Percentiles rank a stretch among this genome's conserved stretches.
phyloP scores from a whole-genome alignment of 92 coral and sea anemone species.

The Epizoanthus stellaris region DNA sequence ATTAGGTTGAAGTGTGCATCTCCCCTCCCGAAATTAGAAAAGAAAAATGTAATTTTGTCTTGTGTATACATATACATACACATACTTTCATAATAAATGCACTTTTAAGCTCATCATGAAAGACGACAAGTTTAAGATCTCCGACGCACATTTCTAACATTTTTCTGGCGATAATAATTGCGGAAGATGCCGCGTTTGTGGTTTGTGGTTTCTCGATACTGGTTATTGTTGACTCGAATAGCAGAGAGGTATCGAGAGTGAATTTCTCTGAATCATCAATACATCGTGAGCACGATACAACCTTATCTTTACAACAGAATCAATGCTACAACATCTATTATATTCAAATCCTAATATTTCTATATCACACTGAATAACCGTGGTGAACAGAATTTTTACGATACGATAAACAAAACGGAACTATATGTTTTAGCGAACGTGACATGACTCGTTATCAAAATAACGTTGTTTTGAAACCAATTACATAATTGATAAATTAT shows the following conservation, averaged over 20 bases:
- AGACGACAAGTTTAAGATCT: conserved; percentile 1
- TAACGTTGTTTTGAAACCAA: neutral
- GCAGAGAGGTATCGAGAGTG: conserved; percentile 13
- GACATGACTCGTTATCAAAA: conserved; percentile 8
- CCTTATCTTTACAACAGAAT: neutral
- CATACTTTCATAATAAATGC: neutral
- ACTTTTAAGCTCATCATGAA: conserved; percentile 18
- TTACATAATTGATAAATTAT: neutral
- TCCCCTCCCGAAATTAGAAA: neutral
- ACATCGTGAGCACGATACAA: neutral
- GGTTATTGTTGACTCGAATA: conserved; percentile 5
- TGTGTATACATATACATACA: neutral
- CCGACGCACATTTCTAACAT: conserved; percentile 11
- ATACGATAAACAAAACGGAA: neutral
- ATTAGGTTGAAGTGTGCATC: neutral
- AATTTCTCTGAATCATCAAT: conserved; percentile 5
- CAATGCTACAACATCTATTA: neutral
- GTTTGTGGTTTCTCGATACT: conserved; percentile 27
- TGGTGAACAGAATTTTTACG: neutral
- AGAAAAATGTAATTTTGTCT: neutral
- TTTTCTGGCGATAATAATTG: conserved; percentile 24
- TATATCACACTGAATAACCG: neutral
- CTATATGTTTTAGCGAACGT: neutral
- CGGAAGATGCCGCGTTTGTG: conserved; percentile 29
- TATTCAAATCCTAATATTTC: neutral